Conservation (phyloP, 2,888 invertebrate species). For the Mantis religiosa region DNA sequence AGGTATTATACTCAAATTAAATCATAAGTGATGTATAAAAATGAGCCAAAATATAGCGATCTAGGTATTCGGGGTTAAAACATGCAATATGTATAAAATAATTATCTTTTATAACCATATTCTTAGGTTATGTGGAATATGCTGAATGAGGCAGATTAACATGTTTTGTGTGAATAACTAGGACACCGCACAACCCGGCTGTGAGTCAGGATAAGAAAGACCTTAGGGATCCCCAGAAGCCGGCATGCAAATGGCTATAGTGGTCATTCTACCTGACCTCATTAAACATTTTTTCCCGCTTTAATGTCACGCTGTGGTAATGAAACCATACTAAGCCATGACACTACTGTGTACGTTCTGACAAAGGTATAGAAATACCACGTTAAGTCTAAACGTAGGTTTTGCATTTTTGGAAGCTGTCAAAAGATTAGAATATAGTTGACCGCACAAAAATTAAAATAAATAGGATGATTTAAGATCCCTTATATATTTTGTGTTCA, state of each 20-base stretch:
- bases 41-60: too few relatives aligned
- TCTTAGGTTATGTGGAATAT: too few relatives aligned
- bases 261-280: background rate
- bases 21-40: too few relatives aligned
- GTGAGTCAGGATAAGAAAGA: background rate
- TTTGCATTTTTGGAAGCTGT: background rate
- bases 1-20: too few relatives aligned
- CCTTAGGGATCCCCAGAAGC: background rate
- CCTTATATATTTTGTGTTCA: too few relatives aligned
- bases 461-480: too few relatives aligned
- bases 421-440: too few relatives aligned
- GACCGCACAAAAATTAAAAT: too few relatives aligned
- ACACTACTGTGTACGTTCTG: background rate
- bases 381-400: background rate
- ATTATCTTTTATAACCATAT: too few relatives aligned
- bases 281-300: background rate
- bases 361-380: background rate
- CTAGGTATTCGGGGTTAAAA: too few relatives aligned
- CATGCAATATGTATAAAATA: too few relatives aligned
- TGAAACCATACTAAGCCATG: background rate
- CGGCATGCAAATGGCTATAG: background rate
- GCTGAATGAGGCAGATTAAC: too few relatives aligned
- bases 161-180: background rate
- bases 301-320: background rate
- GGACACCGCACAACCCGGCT: background rate